These are phyloP conservation scores for Thrips palmi DNA, from an alignment of 1,140 invertebrate species.

Conservation along the genomic window DNA sequence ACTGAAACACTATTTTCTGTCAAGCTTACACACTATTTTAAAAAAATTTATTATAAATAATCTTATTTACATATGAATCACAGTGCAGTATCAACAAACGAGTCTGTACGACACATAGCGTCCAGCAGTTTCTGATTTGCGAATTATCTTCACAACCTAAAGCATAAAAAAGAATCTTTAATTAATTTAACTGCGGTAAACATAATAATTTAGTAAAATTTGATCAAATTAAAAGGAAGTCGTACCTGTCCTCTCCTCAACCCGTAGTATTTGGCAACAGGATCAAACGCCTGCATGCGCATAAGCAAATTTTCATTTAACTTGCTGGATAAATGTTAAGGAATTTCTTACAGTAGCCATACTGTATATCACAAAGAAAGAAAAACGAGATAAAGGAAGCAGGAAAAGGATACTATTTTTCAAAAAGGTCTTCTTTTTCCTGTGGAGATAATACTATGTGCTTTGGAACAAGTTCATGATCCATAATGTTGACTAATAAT, in stretches of 20 bases:
- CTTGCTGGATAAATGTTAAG: slow-evolving; percentile 44
- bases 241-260: slow-evolving; percentile 84
- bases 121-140: slow-evolving; percentile 94
- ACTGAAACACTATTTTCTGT: no score
- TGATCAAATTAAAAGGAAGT: slow-evolving; percentile 11
- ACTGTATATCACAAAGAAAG: slow-evolving; percentile 15
- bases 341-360: slow-evolving; percentile 21
- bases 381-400: background rate
- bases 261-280: slow-evolving; percentile 94
- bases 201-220: no score
- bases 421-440: background rate
- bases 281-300: slow-evolving; percentile 96
- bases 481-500: background rate
- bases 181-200: no score
- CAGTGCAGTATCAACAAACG: slow-evolving; percentile 73
- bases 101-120: slow-evolving; percentile 96
- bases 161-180: no score
- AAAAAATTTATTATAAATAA: no score
- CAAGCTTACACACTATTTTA: no score
- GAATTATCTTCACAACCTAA: slow-evolving; percentile 95
- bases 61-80: no score
- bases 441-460: background rate
- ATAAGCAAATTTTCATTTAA: slow-evolving; percentile 98
- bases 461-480: background rate
- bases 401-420: background rate